A percentile compares a stretch with the other conserved stretches of the same genome.
Evolutionary conservation across 2,797 vertebrate genomes (phyloP).

Genomic region (Pterois miles): DNA sequence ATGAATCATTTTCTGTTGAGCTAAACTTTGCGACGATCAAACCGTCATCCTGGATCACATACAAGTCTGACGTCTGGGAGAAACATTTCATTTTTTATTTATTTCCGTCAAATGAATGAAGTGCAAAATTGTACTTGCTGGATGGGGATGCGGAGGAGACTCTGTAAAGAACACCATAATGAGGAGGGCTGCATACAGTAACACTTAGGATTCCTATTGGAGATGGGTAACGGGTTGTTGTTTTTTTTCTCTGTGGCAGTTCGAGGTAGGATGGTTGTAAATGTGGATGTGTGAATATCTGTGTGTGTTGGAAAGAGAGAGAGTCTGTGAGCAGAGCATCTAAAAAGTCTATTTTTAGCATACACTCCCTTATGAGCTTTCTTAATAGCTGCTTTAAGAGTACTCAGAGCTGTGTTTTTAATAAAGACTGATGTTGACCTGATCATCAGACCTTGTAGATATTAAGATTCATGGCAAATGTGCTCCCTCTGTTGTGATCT

Average conservation of each 20-base stretch:
- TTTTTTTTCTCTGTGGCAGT: constrained; percentile 39
- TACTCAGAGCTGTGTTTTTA: constrained; percentile 59
- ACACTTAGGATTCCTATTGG: constrained; percentile 9
- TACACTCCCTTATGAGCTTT: constrained; percentile 63
- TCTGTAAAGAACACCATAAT: constrained; percentile 33
- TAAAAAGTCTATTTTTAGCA: constrained; percentile 77
- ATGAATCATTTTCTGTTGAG: constrained; percentile 42
- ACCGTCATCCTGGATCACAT: constrained; percentile 34
- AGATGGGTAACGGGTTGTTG: constrained; percentile 26
- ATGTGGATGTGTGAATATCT: constrained; percentile 33
- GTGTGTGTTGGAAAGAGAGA: constrained; percentile 20
- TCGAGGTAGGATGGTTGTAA: constrained; percentile 13
- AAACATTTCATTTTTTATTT: background rate
- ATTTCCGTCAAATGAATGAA: constrained; percentile 18
- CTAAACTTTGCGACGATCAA: constrained; percentile 38
- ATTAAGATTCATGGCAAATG: constrained; percentile 39
- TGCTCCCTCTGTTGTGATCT: constrained; percentile 21
- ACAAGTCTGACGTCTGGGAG: constrained; percentile 12
- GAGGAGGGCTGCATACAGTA: constrained; percentile 2
- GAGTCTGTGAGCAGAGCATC: constrained; percentile 61
- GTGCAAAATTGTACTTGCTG: constrained; percentile 33
- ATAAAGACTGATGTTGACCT: constrained; percentile 52
- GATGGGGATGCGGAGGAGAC: constrained; percentile 27
- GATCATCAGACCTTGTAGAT: constrained; percentile 52
- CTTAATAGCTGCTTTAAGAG: constrained; percentile 66